Base-by-base conservation (phyloP, 2,888 invertebrate genomes). In the Bembecia ichneumoniformis region DNA sequence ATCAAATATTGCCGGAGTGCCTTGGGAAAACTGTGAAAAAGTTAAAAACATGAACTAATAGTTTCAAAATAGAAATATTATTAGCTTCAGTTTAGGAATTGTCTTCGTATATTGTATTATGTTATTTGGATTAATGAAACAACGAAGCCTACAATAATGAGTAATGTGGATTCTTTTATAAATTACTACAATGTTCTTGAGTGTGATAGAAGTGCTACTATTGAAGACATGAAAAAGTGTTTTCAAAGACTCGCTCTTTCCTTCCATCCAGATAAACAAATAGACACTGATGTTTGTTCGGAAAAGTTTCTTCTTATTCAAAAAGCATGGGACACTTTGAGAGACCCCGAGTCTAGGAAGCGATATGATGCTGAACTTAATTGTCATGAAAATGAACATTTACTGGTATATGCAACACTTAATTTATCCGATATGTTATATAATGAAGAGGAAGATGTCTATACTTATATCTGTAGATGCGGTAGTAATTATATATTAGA, bases 321-420 rank as follows among this genome's bases (percentile, higher is more conserved):
- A 64, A 88, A 90, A 64, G 94, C 94, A n/a, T 94, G 93, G 92
- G 89, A 90, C 58, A 83, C 90, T 49, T 73, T 94, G 43, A 88
- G 90, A 62, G 88, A 93, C 69, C 83, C 89, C 35, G 68, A 83
- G 44, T 80, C 73, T 47, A 88, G 92, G 49, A 91, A 88, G 68
- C 87, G 89, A 58, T 94, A 94, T 65, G 92, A 94, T 69, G 89
- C 90, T 3, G 75, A 82, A 59, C 77, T 91, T 50, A 76, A 87
- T 49, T 90, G 92, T 66, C 77, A 81, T 28, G 89, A 89, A 67
- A 87, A 91, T 55, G 83, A 84, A 56, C 88, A 90, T 54, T 73
- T 79, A 58, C 78, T 92, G 51, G 74, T 94, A 44, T 92, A 90
- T 71, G 90, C 88, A 43, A 89, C 88, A 55, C 73, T 94, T 60